These are phyloP conservation scores for Rhopalosiphum maidis DNA, from an alignment of 1,140 invertebrate species.

Conservation along the genomic window DNA sequence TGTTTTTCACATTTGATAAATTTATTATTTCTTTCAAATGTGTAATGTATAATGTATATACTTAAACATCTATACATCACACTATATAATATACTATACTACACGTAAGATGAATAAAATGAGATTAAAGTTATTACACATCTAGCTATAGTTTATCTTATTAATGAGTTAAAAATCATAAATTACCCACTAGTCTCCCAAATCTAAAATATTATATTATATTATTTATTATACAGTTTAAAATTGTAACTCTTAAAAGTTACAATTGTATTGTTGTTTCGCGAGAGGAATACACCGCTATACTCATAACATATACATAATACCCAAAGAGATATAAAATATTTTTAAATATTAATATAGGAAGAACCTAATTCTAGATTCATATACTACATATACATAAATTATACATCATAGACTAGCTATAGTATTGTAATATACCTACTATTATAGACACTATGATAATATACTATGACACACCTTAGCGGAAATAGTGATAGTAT, in stretches of 20 bases:
- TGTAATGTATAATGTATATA: too few relatives aligned
- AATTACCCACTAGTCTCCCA: too few relatives aligned
- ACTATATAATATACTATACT: too few relatives aligned
- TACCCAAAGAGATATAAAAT: neutral
- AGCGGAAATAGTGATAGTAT: conserved; percentile 13
- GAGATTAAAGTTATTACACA: too few relatives aligned
- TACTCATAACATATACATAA: neutral
- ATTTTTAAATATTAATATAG: neutral
- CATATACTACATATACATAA: neutral
- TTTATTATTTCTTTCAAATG: too few relatives aligned
- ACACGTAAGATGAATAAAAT: too few relatives aligned
- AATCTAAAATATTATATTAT: neutral
- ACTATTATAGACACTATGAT: neutral
- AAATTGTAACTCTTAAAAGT: neutral
- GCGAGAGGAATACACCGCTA: neutral
- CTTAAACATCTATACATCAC: too few relatives aligned
- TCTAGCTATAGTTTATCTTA: too few relatives aligned
- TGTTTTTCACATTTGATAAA: too few relatives aligned
- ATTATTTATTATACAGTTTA: neutral
- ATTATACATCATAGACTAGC: neutral
- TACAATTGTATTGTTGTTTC: neutral
- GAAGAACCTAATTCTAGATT: neutral
- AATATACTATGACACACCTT: neutral
- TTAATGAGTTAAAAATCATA: too few relatives aligned
- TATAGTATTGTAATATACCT: neutral